Base-by-base conservation (phyloP, 2,797 vertebrate species). In the Myotis daubentonii region DNA sequence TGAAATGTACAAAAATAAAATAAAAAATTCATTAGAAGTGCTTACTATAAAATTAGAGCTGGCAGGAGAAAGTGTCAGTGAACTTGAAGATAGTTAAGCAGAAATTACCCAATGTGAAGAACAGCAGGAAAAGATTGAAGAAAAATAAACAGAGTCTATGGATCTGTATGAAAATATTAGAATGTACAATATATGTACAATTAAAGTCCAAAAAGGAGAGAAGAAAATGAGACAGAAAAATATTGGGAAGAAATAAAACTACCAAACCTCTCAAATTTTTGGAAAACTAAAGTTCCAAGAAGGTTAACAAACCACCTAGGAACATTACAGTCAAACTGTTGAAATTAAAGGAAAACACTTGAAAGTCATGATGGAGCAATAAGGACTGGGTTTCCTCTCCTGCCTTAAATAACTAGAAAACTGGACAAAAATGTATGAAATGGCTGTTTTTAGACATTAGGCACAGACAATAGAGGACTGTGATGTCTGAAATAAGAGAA, bases 401-500 rank as follows among this genome's bases (percentile, higher is more conserved):
- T 70, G 19, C n/a, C 38, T 33, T 60, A 62, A 74, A 71, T 33
- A 89, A 23, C 8, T 30, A 85, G 53, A 94, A 79, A 90, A 44
- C 53, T 71, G 72, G 78, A 62, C 62, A 84, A 49, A 88, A 89
- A 84, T 60, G 3, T 38, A 51, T 41, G 22, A 89, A 78, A 84
- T 13, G 7, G 70, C 72, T 71, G 7, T 76, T 93, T 93, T 62
- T 47, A 62, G 33, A 62, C 71, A 89, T 36, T n/a, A 68, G 41
- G 47, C 53, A 36, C 2, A 76, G 85, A 88, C 20, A 16, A 16
- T 17, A 84, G 72, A 65, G 55, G 33, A 78, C 33, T 65, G 28
- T 85, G 62, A 84, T 85, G 9, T 55, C 79, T 51, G 51, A 70
- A 94, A 93, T 51, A 55, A 66, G n/a, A 51, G 36, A 75, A 82